Evolutionary conservation across 2,888 invertebrate species (phyloP).

Genomic region (Xanthostigma xanthostigma): DNA sequence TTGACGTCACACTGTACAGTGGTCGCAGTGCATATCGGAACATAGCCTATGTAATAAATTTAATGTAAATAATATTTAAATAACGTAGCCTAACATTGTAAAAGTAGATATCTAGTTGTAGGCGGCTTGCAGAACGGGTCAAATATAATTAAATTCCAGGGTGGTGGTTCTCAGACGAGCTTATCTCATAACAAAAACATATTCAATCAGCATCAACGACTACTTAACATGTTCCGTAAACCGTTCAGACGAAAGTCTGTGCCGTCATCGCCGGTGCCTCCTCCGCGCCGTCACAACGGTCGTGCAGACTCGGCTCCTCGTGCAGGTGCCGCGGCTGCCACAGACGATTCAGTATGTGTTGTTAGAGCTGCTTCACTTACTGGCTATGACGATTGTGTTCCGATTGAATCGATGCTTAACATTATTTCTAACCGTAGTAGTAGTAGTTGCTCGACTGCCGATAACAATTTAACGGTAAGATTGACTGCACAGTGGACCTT

Average conservation of each 20-base stretch:
- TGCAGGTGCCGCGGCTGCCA: conserved; percentile 25
- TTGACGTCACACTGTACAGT: too few relatives aligned
- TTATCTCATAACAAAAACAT: conserved; percentile 37
- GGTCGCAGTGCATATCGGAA: too few relatives aligned
- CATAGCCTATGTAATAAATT: too few relatives aligned
- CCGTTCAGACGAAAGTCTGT: conserved; percentile 55
- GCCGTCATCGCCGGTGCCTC: conserved; percentile 45
- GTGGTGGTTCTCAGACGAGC: conserved; percentile 37
- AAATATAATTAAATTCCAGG: conserved; percentile 16
- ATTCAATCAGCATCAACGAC: conserved; percentile 39
- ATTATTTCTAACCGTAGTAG: neutral
- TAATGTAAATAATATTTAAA: too few relatives aligned
- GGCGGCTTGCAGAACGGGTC: neutral
- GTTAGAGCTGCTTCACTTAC: too few relatives aligned
- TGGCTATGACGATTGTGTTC: neutral
- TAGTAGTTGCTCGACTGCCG: neutral
- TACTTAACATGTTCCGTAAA: conserved; percentile 48
- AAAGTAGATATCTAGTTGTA: too few relatives aligned
- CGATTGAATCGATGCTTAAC: too few relatives aligned
- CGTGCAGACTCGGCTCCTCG: conserved; percentile 27
- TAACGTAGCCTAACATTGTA: too few relatives aligned
- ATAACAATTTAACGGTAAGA: neutral
- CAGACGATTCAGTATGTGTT: conserved; percentile 17
- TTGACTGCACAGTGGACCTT: neutral
- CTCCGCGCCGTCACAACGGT: conserved; percentile 30